Conservation (phyloP, 2,797 vertebrate genomes). For the Rhynchonycteris naso region DNA sequence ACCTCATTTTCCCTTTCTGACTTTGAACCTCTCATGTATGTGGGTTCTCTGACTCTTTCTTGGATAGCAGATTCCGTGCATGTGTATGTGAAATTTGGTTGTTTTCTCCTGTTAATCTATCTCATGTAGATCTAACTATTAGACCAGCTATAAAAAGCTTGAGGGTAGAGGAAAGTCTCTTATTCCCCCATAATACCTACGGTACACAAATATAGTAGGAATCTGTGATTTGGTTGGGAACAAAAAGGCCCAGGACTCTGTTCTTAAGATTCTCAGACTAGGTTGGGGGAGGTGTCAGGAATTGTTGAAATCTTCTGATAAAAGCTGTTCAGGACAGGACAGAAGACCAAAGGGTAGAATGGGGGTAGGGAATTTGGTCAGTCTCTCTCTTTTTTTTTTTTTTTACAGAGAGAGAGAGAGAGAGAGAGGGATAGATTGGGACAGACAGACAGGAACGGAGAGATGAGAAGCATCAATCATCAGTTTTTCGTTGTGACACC, state of each 20-base stretch:
- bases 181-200: neutral
- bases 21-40: neutral
- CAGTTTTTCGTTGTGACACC: no score
- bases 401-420: no score
- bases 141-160: neutral
- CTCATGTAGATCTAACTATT: neutral
- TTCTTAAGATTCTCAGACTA: neutral
- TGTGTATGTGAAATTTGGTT: neutral
- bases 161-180: neutral
- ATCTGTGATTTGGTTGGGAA: neutral
- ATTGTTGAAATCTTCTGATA: neutral
- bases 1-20: neutral
- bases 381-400: no score
- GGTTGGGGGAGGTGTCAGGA: neutral
- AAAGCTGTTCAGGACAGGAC: neutral
- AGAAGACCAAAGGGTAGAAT: neutral
- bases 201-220: neutral
- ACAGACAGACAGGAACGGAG: no score
- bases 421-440: no score
- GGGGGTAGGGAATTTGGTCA: neutral
- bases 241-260: neutral
- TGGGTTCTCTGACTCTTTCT: neutral
- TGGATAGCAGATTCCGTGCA: neutral
- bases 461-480: no score
- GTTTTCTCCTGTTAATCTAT: neutral